Conservation (phyloP, 2,888 invertebrate species). For the Dicranocentrus wangi region DNA sequence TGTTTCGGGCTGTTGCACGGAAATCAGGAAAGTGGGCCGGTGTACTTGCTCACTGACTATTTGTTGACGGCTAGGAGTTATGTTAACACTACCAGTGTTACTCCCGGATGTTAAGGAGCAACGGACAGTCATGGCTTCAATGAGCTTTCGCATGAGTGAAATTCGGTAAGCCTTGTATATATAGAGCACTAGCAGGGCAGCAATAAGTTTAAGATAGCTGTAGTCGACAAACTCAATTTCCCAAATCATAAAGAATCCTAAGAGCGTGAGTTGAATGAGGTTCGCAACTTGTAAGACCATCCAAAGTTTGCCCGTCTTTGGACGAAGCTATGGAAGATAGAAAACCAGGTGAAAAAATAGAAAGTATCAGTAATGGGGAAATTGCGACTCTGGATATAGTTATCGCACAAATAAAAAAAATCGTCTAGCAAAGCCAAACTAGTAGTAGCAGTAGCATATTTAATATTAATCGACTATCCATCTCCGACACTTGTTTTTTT, state of each 20-base stretch:
- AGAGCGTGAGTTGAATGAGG: conserved; percentile 59
- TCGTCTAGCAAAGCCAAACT: not conserved
- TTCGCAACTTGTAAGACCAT: conserved; percentile 60
- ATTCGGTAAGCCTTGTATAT: conserved; percentile 58
- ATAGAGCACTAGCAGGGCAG: conserved; percentile 61
- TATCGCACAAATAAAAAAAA: too few species aligned
- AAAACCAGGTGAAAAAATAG: conserved; percentile 28
- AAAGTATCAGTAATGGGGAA: too few species aligned
- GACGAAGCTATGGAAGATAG: conserved; percentile 52
- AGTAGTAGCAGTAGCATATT: too few species aligned
- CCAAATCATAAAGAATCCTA: conserved; percentile 66
- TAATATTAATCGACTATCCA: conserved; percentile 10
- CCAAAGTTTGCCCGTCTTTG: conserved; percentile 58
- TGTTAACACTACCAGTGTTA: conserved; percentile 4
- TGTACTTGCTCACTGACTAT: conserved; percentile 33
- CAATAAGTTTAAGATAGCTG: conserved; percentile 59
- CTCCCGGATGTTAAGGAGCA: conserved; percentile 23
- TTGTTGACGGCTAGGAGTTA: conserved; percentile 29
- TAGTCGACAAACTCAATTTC: conserved; percentile 60
- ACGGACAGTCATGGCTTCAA: conserved; percentile 50
- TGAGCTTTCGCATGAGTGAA: conserved; percentile 56
- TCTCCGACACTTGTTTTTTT: conserved; percentile 6
- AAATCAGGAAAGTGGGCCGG: conserved; percentile 48
- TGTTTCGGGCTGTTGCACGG: conserved; percentile 62
- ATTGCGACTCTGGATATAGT: too few species aligned